Evolutionary conservation across 2,888 invertebrate genomes (phyloP), one percentile per base, ranked within the genome.

Genomic region (Macrosoma leucophasiata): DNA sequence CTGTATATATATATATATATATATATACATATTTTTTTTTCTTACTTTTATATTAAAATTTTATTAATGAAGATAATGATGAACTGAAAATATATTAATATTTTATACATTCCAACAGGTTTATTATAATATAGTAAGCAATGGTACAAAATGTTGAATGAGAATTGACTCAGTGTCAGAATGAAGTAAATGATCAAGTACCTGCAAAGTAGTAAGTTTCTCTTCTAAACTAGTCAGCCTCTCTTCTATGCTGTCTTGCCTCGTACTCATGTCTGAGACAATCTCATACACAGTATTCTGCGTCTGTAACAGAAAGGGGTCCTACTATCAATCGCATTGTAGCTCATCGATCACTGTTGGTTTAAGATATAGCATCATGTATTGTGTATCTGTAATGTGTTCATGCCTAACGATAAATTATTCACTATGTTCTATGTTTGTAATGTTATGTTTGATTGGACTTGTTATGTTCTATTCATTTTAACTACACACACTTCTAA

Each of bases 241-340:
- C 78, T 97, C 96, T 76, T 98, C 98, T 53, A 98, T 88, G 30
- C 91, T 90, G 70, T 96, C 95, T 77, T 98, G 97, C 33, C 97
- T 91, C 41, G 93, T 91, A 67, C 96, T 96, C 93, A 98, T 95
- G 62, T 98, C 98, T 35, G 97, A 95, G 48, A 99, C 97, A 60
- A 98, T 93, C 85, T 98, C 98, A 76, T 98, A 98, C 52, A 98
- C 97, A 32, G 96, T 96, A 66, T 96, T 96, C 86, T 98, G 97
- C 49, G 97, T 98, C 98, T 98, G 88, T 50, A 87, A 86, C 58
- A 86, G 66, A 65, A 84, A 84, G 70, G 85, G 85, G 71, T 85
- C 82, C 85, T 85, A 74, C 70, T 77, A 71, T 85, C 82, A 85
- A 77, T 84, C 71, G 84, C 61, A 71, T 82, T 78, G 84, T 57